phyloP scores from a whole-genome alignment of 2,797 vertebrate genomes.

The Sebastes variabilis region DNA sequence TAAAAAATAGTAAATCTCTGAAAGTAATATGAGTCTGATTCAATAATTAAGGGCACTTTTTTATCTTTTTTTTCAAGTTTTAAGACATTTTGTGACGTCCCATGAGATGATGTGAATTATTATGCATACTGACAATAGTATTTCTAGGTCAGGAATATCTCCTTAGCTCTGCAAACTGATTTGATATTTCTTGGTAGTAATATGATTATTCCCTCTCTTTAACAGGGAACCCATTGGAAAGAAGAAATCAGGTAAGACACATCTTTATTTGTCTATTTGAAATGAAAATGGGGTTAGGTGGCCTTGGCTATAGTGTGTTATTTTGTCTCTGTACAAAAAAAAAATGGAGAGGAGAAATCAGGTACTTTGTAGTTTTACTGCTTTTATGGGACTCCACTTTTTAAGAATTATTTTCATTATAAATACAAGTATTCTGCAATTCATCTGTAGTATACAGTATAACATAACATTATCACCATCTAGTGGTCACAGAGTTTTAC shows the following conservation, averaged over 20 bases:
- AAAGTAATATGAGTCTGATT: neutral
- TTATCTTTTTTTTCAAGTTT: neutral
- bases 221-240: conserved; percentile 92
- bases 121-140: neutral
- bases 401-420: neutral
- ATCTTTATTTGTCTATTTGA: conserved; percentile 2
- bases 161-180: neutral
- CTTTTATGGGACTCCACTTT: neutral
- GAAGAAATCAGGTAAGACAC: conserved; percentile 93
- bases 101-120: neutral
- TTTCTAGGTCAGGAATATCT: neutral
- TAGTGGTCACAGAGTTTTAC: conserved; percentile 45
- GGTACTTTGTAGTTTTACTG: neutral
- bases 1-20: neutral
- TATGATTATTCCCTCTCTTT: conserved; percentile 61
- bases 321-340: neutral
- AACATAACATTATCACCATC: conserved; percentile 43
- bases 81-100: neutral
- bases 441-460: neutral
- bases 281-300: neutral
- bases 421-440: neutral
- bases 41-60: fast-evolving
- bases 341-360: neutral
- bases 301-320: neutral
- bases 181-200: conserved; percentile 8